These are phyloP conservation scores for Drosophila auraria DNA, from an alignment of 1,140 invertebrate genomes.

Conservation along the genomic window DNA sequence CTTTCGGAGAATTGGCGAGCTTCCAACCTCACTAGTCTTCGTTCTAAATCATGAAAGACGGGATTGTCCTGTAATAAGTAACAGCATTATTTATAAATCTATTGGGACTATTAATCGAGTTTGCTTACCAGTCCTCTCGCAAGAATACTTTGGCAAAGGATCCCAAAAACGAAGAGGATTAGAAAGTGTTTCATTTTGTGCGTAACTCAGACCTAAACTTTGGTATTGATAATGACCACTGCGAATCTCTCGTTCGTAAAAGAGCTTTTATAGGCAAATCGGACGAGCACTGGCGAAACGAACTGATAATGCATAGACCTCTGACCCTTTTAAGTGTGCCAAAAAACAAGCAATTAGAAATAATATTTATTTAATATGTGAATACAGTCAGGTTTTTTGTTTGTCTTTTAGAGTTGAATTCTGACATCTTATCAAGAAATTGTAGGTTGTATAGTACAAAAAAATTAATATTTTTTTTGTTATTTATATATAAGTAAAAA, in stretches of 20 bases:
- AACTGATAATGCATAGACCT: neutral
- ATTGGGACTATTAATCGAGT: neutral
- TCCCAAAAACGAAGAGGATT: neutral
- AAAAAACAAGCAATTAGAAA: neutral
- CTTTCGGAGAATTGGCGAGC: neutral
- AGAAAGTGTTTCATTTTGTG: neutral
- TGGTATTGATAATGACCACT: neutral
- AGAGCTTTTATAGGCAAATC: neutral
- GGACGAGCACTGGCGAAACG: neutral
- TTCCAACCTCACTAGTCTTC: slow-evolving; percentile 2
- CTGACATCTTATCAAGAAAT: too few species aligned
- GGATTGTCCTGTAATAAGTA: neutral
- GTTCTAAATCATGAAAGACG: neutral
- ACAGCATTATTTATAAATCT: neutral
- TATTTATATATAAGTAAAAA: too few species aligned
- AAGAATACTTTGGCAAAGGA: neutral
- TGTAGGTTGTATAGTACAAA: too few species aligned
- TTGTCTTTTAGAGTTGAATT: neutral
- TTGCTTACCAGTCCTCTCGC: slow-evolving; percentile 7
- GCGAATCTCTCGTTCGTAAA: neutral
- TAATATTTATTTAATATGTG: neutral
- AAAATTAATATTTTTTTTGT: too few species aligned
- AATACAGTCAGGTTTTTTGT: too few species aligned
- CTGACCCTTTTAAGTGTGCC: neutral
- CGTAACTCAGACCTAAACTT: neutral